These are phyloP conservation scores for Okamejei kenojei DNA, from an alignment of 2,797 vertebrate genomes.

Conservation along the genomic window DNA sequence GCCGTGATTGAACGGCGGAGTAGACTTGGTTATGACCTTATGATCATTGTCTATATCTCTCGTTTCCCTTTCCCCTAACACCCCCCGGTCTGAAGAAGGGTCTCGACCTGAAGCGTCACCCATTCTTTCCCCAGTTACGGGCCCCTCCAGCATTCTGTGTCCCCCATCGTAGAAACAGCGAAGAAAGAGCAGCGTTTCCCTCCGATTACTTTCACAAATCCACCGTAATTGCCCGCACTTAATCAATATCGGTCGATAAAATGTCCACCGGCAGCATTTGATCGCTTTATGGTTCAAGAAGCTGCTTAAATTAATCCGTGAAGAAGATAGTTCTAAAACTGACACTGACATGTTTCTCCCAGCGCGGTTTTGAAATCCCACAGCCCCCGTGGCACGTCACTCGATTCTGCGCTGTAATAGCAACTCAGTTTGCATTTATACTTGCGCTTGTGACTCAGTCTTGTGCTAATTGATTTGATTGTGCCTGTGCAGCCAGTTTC, in stretches of 20 bases:
- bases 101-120: no score
- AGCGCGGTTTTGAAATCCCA: conserved; percentile 1
- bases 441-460: background rate
- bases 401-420: background rate
- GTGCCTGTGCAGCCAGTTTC: background rate
- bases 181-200: background rate
- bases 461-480: conserved; percentile 28
- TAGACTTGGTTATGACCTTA: no score
- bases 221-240: background rate
- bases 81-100: no score
- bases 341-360: background rate
- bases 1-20: no score
- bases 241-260: background rate
- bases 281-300: background rate
- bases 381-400: background rate
- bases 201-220: background rate
- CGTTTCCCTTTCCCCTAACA: no score
- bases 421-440: conserved; percentile 10
- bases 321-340: conserved; percentile 14
- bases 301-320: background rate
- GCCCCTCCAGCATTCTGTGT: no score
- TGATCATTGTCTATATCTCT: no score
- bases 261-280: background rate
- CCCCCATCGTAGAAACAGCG: no score
- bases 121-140: no score